These are phyloP conservation scores for Nylanderia fulva DNA, from an alignment of 1,140 invertebrate genomes.

Conservation along the genomic window DNA sequence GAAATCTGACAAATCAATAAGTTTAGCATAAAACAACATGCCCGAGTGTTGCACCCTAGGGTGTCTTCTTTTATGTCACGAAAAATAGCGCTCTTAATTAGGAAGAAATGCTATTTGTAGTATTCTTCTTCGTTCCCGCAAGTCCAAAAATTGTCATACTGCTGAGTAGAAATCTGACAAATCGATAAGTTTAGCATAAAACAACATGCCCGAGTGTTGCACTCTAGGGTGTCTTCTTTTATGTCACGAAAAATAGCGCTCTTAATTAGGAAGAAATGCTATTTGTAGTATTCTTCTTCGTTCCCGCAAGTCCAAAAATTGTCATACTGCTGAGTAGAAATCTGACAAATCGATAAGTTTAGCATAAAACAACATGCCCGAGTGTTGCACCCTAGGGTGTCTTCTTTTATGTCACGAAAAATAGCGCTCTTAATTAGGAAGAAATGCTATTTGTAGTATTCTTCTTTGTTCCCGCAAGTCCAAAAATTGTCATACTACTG, in stretches of 20 bases:
- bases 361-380: neutral
- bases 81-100: neutral
- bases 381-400: too few relatives aligned
- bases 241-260: neutral
- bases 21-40: neutral
- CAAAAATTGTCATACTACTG: neutral
- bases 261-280: neutral
- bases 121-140: neutral
- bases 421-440: neutral
- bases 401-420: constrained; percentile 41
- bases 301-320: neutral
- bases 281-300: neutral
- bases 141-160: neutral
- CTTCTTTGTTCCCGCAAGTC: neutral
- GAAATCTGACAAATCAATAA: neutral
- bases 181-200: neutral
- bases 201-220: constrained; percentile 8
- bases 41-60: constrained; percentile 33
- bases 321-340: neutral
- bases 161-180: neutral
- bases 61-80: constrained; percentile 51
- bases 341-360: neutral
- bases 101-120: neutral
- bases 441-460: neutral
- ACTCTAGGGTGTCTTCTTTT: constrained; percentile 54